These are phyloP conservation scores for Xanthorhoe designata DNA, from an alignment of 2,888 invertebrate species.

Conservation along the genomic window DNA sequence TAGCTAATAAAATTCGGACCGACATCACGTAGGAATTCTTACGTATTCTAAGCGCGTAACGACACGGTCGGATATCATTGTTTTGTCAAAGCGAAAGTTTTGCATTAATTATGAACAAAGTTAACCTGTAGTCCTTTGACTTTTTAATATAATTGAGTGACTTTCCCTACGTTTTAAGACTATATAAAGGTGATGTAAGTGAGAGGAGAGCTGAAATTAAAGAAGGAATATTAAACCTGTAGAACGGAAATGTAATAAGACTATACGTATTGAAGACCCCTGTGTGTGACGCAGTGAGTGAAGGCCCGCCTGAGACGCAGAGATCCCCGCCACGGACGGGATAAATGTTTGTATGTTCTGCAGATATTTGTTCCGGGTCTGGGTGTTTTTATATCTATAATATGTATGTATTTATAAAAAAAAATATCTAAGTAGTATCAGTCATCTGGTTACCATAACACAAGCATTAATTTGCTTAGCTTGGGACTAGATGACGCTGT, in stretches of 20 bases:
- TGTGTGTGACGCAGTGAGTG: too few relatives aligned
- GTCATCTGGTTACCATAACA: too few relatives aligned
- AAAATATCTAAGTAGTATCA: too few relatives aligned
- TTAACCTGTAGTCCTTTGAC: neutral
- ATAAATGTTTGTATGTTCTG: too few relatives aligned
- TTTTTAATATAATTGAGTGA: constrained; percentile 1
- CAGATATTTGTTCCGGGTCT: too few relatives aligned
- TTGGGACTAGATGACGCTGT: neutral
- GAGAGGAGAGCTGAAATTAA: neutral
- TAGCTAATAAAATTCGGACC: constrained; percentile 7
- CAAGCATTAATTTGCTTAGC: too few relatives aligned
- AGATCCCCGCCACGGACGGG: too few relatives aligned
- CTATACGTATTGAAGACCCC: too few relatives aligned
- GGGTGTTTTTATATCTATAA: too few relatives aligned
- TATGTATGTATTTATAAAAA: neutral
- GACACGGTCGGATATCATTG: neutral
- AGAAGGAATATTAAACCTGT: too few relatives aligned
- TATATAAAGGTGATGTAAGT: neutral
- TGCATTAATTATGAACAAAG: constrained; percentile 9
- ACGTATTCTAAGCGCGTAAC: constrained; percentile 8
- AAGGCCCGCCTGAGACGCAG: too few relatives aligned
- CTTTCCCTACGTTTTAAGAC: neutral
- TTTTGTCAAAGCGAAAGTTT: constrained; percentile 20
- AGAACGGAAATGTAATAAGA: too few relatives aligned
- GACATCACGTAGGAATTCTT: constrained; percentile 9